Conservation (phyloP, 1,140 invertebrate species). For the Drosophila sulfurigaster region DNA sequence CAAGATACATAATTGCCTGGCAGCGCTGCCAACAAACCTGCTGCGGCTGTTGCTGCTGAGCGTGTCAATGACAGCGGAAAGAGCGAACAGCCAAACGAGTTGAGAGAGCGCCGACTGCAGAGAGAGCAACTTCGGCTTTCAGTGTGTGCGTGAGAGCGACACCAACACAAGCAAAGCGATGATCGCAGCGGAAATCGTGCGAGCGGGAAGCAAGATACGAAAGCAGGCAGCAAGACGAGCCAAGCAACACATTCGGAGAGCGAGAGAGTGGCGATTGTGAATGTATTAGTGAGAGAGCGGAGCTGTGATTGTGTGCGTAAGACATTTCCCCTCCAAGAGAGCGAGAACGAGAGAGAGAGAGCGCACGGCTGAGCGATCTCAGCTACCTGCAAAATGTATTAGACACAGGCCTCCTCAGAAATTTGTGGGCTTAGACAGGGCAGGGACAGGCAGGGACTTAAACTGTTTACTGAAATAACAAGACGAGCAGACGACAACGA, state of each 20-base stretch:
- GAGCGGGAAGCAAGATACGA: slow-evolving; percentile 44
- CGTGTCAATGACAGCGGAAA: slow-evolving; percentile 73
- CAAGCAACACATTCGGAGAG: slow-evolving; percentile 3
- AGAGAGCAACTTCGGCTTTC: background rate
- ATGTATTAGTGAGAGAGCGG: slow-evolving; percentile 49
- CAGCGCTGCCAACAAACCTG: slow-evolving; percentile 48
- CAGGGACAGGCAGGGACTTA: slow-evolving; percentile 62
- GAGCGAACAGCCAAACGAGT: slow-evolving; percentile 5
- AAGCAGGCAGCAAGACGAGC: background rate
- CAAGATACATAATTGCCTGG: slow-evolving; percentile 77
- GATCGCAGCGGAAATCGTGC: slow-evolving; percentile 53
- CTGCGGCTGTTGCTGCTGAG: slow-evolving; percentile 56
- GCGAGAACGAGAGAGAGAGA: slow-evolving; percentile 13
- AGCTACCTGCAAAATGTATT: slow-evolving; percentile 33
- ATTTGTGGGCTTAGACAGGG: slow-evolving; percentile 58
- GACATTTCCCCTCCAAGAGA: slow-evolving; percentile 60
- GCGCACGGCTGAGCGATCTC: background rate
- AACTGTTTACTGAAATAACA: slow-evolving; percentile 71
- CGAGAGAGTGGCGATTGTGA: slow-evolving; percentile 17
- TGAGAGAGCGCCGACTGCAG: background rate
- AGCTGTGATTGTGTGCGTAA: slow-evolving; percentile 43
- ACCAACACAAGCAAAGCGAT: slow-evolving; percentile 55
- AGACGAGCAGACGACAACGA: slow-evolving; percentile 3
- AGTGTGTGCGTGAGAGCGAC: slow-evolving; percentile 60
- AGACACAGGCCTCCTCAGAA: slow-evolving; percentile 22